phyloP scores from a whole-genome alignment of 2,113 vertebrate species.

The Gadus macrocephalus region DNA sequence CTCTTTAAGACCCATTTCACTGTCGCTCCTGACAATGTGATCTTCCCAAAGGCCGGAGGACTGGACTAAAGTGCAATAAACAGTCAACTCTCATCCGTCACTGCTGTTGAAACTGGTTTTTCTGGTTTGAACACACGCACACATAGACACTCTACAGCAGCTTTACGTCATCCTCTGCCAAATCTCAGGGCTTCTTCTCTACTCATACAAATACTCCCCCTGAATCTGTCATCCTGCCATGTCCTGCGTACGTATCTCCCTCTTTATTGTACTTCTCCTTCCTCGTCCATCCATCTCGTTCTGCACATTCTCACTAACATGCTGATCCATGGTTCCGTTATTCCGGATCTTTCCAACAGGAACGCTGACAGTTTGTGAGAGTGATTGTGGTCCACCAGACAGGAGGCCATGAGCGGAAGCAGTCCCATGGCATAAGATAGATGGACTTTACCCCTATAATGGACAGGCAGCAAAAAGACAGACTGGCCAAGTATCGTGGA shows the following conservation, averaged over 20 bases:
- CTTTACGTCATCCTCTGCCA: not conserved
- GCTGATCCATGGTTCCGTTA: slow-evolving; percentile 64
- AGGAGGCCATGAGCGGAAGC: slow-evolving; percentile 56
- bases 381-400: slow-evolving; percentile 53
- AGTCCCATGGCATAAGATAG: slow-evolving; percentile 49
- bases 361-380: slow-evolving; percentile 43
- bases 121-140: slow-evolving; percentile 4
- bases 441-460: slow-evolving; percentile 26
- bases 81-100: slow-evolving; percentile 22
- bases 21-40: slow-evolving; percentile 32
- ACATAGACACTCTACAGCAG: not conserved
- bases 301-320: slow-evolving; percentile 35
- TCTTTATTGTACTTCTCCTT: slow-evolving; percentile 1
- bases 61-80: slow-evolving; percentile 24
- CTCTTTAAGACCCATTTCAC: slow-evolving; percentile 11
- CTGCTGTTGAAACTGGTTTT: slow-evolving; percentile 15
- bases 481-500: not conserved
- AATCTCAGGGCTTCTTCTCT: slow-evolving; percentile 7
- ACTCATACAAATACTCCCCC: slow-evolving; percentile 1
- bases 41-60: slow-evolving; percentile 6
- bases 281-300: slow-evolving; percentile 22
- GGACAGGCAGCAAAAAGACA: slow-evolving; percentile 18
- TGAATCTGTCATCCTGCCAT: not conserved
- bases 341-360: slow-evolving; percentile 55
- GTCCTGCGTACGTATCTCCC: not conserved